Evolutionary conservation across 1,140 invertebrate genomes (phyloP).

Genomic region (Amphibalanus amphitrite): DNA sequence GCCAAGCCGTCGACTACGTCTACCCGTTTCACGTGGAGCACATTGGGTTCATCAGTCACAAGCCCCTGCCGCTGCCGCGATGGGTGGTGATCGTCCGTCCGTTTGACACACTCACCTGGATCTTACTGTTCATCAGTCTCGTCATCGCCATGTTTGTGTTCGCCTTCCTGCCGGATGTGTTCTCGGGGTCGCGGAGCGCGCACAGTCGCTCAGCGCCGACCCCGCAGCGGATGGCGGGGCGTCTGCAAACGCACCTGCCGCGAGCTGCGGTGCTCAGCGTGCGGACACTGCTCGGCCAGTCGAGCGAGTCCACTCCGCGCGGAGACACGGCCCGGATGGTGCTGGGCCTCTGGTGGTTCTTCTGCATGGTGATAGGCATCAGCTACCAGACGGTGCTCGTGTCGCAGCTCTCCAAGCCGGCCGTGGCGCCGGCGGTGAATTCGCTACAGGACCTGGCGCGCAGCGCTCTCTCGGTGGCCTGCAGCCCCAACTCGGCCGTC

Average conservation of each 20-base stretch:
- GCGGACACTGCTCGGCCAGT: neutral
- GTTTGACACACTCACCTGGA: neutral
- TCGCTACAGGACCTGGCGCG: conserved; percentile 9
- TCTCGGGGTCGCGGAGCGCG: neutral
- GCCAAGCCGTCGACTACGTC: neutral
- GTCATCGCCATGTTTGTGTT: neutral
- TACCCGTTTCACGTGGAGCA: neutral
- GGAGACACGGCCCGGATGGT: conserved; percentile 3
- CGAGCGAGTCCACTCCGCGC: neutral
- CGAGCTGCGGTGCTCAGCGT: neutral
- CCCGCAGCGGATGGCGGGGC: neutral
- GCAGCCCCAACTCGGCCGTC: neutral
- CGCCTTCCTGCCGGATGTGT: neutral
- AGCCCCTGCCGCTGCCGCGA: neutral
- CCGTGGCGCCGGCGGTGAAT: conserved; percentile 14
- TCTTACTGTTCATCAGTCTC: neutral
- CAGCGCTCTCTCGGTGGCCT: neutral
- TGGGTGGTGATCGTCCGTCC: neutral
- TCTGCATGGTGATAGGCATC: conserved; percentile 12
- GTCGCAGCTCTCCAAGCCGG: conserved; percentile 14
- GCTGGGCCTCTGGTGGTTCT: conserved; percentile 15
- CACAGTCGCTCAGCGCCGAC: no score
- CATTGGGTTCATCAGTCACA: neutral
- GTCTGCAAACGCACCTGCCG: neutral
- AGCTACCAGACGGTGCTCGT: conserved; percentile 13